Conservation (phyloP, 2,888 invertebrate genomes). For the Callyntrura guangdongensis region DNA sequence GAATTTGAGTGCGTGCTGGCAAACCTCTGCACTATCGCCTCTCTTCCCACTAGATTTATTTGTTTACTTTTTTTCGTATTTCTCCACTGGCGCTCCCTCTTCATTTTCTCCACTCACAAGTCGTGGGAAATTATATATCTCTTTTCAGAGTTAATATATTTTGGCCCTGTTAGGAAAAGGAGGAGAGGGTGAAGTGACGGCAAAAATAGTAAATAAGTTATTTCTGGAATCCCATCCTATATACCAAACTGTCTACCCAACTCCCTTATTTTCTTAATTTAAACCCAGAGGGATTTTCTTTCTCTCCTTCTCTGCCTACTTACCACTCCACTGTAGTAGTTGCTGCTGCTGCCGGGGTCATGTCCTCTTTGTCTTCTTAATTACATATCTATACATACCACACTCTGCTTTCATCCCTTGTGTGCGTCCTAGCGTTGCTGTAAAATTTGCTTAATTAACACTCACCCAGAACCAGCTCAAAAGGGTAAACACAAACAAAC, state of each 20-base stretch:
- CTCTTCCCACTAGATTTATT: conserved; percentile 20
- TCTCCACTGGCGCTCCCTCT: not conserved
- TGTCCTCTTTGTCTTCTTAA: conserved; percentile 58
- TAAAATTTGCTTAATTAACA: conserved; percentile 58
- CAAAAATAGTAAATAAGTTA: conserved; percentile 43
- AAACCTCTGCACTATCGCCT: not conserved
- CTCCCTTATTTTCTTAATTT: conserved; percentile 35
- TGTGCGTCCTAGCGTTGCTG: not conserved
- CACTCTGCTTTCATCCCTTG: conserved; percentile 17
- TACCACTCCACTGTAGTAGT: not conserved
- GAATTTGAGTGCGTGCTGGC: too few relatives aligned
- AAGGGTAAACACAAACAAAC: conserved; percentile 20
- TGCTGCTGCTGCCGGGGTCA: conserved; percentile 26
- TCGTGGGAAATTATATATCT: conserved; percentile 48
- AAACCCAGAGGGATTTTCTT: conserved; percentile 38
- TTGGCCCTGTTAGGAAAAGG: not conserved
- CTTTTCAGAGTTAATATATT: conserved; percentile 1
- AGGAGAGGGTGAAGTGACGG: not conserved
- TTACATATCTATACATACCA: conserved; percentile 40
- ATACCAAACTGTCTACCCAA: not conserved
- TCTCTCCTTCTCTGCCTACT: too few relatives aligned
- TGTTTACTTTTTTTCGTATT: conserved; percentile 31
- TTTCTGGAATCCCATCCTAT: not conserved
- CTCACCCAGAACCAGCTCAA: not conserved
- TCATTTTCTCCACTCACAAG: not conserved